These are phyloP conservation scores for Florisuga fusca DNA, from an alignment of 2,797 vertebrate genomes.

Conservation along the genomic window DNA sequence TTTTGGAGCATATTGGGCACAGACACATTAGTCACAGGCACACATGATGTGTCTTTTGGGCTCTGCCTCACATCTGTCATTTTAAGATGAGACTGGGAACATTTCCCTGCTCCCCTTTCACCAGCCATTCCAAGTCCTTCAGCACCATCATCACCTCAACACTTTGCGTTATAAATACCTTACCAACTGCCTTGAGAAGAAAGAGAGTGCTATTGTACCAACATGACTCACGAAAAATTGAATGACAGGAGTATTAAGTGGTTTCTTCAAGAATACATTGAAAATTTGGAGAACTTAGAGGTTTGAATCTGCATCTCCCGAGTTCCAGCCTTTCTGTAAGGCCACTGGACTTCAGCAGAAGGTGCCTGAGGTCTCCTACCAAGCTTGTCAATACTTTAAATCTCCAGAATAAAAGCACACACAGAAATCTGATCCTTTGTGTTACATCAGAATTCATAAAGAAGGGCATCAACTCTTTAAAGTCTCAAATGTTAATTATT, in stretches of 20 bases:
- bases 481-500: background rate
- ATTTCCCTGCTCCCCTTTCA: background rate
- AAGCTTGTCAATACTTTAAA: background rate
- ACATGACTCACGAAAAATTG: background rate
- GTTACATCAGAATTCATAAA: background rate
- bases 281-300: background rate
- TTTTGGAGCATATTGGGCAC: background rate
- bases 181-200: background rate
- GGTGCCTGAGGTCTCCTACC: background rate
- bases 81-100: background rate
- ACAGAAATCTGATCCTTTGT: background rate
- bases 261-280: background rate
- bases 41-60: background rate
- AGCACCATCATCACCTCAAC: background rate
- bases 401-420: background rate
- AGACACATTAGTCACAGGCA: background rate
- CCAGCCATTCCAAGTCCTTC: background rate
- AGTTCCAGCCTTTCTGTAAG: background rate
- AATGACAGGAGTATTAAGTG: background rate
- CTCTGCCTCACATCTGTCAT: background rate
- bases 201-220: background rate
- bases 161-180: background rate
- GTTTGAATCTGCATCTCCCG: background rate
- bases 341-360: background rate
- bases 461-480: background rate